These are phyloP conservation scores for Cheilosia variabilis DNA, from an alignment of 2,888 invertebrate species.

Conservation along the genomic window DNA sequence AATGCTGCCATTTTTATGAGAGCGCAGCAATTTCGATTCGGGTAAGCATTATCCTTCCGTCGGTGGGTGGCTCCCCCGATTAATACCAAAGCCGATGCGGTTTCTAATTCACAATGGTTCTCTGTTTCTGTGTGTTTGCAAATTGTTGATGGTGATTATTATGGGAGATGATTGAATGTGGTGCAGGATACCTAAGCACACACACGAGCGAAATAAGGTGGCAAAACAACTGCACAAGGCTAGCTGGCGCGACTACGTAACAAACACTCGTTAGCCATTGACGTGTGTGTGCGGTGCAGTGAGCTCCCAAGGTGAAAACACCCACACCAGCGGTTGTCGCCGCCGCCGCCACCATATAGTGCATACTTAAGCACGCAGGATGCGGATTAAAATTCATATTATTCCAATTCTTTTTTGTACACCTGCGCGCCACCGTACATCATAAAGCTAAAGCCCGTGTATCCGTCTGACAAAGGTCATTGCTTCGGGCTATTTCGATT, in stretches of 20 bases:
- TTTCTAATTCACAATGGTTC: conserved; percentile 41
- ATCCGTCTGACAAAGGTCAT: conserved; percentile 63
- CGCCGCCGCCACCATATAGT: conserved; percentile 17
- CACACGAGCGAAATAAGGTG: background rate
- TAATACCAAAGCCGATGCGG: conserved; percentile 43
- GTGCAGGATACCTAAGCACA: background rate
- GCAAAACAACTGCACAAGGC: conserved; percentile 29
- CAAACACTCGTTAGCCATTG: conserved; percentile 7
- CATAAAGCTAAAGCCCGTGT: background rate
- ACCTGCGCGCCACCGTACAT: background rate
- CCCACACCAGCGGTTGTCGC: conserved; percentile 10
- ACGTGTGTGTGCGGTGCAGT: conserved; percentile 46
- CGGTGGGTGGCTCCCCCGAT: background rate
- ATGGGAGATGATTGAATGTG: conserved; percentile 51
- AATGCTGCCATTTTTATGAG: conserved; percentile 47
- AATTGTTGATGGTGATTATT: conserved; percentile 30
- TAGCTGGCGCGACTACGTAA: conserved; percentile 53
- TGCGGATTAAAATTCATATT: conserved; percentile 69
- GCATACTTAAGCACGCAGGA: conserved; percentile 67
- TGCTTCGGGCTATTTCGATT: conserved; percentile 68
- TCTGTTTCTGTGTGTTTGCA: background rate
- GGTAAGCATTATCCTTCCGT: conserved; percentile 5
- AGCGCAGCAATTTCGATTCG: conserved; percentile 42
- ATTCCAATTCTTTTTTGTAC: conserved; percentile 58
- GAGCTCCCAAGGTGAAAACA: conserved; percentile 46